Percentiles rank a stretch among this genome's conserved stretches.
Evolutionary conservation across 2,888 invertebrate species (phyloP).

Genomic region (Polymixis lichenea): DNA sequence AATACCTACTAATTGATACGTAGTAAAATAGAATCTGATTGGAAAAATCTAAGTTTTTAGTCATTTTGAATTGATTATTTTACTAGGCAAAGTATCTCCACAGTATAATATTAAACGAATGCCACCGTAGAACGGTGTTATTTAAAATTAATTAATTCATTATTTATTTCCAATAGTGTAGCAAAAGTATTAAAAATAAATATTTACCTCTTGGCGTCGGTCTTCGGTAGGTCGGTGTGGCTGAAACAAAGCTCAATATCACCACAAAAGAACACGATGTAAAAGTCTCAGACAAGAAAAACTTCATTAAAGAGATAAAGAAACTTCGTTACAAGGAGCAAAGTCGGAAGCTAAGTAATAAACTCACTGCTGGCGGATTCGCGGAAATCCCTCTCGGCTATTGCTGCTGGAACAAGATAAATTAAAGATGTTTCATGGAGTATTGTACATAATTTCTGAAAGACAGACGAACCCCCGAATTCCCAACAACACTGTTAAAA

Average conservation of each 20-base stretch:
- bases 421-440: slow-evolving; percentile 14
- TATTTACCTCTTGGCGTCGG: slow-evolving; percentile 71
- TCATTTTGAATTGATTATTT: neutral
- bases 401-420: slow-evolving; percentile 53
- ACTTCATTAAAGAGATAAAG: slow-evolving; percentile 18
- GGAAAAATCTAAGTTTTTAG: neutral
- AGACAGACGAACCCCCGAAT: neutral
- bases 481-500: no score
- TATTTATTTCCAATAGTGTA: neutral
- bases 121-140: neutral
- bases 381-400: slow-evolving; percentile 53
- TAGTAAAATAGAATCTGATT: neutral
- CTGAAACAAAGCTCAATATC: slow-evolving; percentile 69
- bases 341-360: slow-evolving; percentile 23
- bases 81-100: neutral
- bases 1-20: no score
- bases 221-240: slow-evolving; percentile 54
- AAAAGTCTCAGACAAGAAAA: neutral
- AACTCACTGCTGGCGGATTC: slow-evolving; percentile 57
- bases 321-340: slow-evolving; percentile 18
- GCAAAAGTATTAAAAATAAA: slow-evolving; percentile 7
- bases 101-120: neutral
- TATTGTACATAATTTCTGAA: neutral
- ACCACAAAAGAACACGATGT: slow-evolving; percentile 6
- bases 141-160: neutral